Evolutionary conservation across 2,113 vertebrate genomes (phyloP).

Genomic region (Tringa solitaria): DNA sequence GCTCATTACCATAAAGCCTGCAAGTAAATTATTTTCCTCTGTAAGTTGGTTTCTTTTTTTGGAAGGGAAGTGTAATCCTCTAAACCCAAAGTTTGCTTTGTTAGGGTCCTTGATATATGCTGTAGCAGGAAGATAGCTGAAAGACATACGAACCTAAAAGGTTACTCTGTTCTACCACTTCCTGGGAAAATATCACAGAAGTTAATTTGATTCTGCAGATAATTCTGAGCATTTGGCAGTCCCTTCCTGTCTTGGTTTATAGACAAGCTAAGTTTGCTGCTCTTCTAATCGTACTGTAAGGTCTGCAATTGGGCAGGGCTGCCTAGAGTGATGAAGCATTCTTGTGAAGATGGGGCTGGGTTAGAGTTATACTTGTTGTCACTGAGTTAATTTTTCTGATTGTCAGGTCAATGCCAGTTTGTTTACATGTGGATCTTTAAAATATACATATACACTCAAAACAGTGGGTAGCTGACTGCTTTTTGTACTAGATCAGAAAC

Average conservation of each 20-base stretch:
- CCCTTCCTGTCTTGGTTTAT: not conserved
- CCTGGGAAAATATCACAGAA: not conserved
- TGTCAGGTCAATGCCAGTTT: not conserved
- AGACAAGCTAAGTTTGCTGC: not conserved
- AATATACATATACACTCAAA: not conserved
- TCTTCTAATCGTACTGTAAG: not conserved
- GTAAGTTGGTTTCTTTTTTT: not conserved
- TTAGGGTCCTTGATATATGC: not conserved
- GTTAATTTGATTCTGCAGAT: not conserved
- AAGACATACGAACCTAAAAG: not conserved
- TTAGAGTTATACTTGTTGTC: not conserved
- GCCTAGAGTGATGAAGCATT: constrained; percentile 23
- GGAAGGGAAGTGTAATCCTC: not conserved
- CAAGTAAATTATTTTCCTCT: constrained; percentile 13
- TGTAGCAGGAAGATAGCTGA: not conserved
- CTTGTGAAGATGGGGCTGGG: not conserved
- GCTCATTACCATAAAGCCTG: constrained; percentile 50
- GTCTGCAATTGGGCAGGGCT: not conserved
- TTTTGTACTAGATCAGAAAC: not conserved
- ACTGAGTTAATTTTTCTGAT: not conserved
- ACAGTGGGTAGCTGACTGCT: not conserved
- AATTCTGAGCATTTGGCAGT: not conserved
- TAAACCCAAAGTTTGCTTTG: not conserved
- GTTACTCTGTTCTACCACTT: not conserved
- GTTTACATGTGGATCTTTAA: not conserved